These are phyloP conservation scores for Potamilus streckersoni DNA, from an alignment of 1,140 invertebrate genomes.

Conservation along the genomic window DNA sequence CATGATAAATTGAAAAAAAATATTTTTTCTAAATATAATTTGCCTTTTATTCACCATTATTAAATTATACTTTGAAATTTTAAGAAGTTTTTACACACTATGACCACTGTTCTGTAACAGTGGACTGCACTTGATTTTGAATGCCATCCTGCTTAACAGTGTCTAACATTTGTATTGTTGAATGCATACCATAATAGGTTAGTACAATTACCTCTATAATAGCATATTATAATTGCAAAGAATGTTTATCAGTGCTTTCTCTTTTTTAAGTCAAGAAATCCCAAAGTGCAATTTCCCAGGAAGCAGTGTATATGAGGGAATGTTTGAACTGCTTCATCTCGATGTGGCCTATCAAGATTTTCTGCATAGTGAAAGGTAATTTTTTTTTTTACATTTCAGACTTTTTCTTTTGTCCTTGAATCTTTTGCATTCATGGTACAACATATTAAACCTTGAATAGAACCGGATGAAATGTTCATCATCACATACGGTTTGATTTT, in stretches of 20 bases:
- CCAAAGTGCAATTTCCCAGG: slow-evolving; percentile 53
- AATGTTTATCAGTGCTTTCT: not conserved
- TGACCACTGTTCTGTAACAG: too few relatives aligned
- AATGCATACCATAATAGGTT: too few relatives aligned
- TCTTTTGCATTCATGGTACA: not conserved
- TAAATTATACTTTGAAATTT: too few relatives aligned
- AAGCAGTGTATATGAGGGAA: slow-evolving; percentile 44
- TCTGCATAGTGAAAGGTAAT: slow-evolving; percentile 53
- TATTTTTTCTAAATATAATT: too few relatives aligned
- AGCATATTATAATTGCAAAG: too few relatives aligned
- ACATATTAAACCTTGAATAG: not conserved
- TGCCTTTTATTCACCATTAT: too few relatives aligned
- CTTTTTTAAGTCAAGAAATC: slow-evolving; percentile 32
- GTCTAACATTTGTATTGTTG: not conserved
- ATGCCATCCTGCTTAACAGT: not conserved
- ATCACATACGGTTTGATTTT: not conserved
- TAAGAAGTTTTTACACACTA: too few relatives aligned
- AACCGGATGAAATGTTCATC: not conserved
- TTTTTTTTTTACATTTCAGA: slow-evolving; percentile 3
- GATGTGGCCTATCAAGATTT: slow-evolving; percentile 52
- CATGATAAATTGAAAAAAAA: too few relatives aligned
- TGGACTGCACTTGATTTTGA: too few relatives aligned
- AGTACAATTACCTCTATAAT: too few relatives aligned
- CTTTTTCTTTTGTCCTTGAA: not conserved
- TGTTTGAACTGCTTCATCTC: slow-evolving; percentile 45